Evolutionary conservation across 1,140 invertebrate species (phyloP).

Genomic region (Zaprionus lachaisei): DNA sequence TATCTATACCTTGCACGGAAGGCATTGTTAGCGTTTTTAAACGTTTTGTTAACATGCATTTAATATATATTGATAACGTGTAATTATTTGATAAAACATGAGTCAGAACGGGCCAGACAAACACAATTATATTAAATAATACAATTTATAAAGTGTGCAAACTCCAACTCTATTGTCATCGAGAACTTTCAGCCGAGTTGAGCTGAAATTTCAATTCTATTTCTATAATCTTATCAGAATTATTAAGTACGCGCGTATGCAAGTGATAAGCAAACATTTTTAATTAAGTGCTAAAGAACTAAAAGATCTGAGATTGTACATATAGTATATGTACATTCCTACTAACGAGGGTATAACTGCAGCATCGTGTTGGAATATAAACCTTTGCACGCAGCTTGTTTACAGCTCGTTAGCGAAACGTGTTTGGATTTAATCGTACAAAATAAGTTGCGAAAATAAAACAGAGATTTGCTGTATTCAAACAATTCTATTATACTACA

Average conservation of each 20-base stretch:
- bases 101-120: background rate
- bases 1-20: background rate
- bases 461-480: background rate
- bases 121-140: background rate
- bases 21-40: background rate
- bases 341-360: background rate
- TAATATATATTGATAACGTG: constrained; percentile 13
- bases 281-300: constrained; percentile 60
- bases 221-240: constrained; percentile 15
- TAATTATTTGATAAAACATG: constrained; percentile 2
- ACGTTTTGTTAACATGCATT: background rate
- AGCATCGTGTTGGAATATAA: background rate
- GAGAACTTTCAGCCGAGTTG: background rate
- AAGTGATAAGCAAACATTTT: constrained; percentile 33
- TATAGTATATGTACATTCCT: background rate
- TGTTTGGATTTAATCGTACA: constrained; percentile 11
- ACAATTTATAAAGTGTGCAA: background rate
- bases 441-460: constrained; percentile 14
- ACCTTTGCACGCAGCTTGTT: background rate
- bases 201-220: background rate
- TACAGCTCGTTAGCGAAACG: constrained; percentile 16
- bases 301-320: constrained; percentile 3
- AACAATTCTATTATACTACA: no score
- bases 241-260: background rate
- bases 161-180: background rate